phyloP scores from a whole-genome alignment of 2,888 invertebrate genomes.

The Cactoblastis cactorum region DNA sequence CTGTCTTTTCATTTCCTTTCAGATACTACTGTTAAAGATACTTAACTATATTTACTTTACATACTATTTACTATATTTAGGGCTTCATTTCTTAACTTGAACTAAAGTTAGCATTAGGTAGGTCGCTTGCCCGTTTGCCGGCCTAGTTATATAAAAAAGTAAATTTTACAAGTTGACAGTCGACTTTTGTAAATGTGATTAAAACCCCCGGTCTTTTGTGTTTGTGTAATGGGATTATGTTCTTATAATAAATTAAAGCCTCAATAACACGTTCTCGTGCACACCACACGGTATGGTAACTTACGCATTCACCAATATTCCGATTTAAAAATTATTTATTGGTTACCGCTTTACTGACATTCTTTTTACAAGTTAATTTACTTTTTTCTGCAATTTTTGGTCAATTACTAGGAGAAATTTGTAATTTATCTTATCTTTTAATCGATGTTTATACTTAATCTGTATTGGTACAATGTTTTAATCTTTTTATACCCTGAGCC shows the following conservation, averaged over 20 bases:
- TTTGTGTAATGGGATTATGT: neutral
- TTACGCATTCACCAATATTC: no score
- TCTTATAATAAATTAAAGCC: slow-evolving; percentile 1
- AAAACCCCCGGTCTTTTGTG: neutral
- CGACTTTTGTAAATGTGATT: neutral
- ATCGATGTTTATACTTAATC: neutral
- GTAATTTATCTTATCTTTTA: slow-evolving; percentile 12
- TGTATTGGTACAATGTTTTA: neutral
- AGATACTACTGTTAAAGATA: no score
- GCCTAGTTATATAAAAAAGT: no score
- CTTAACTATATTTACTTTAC: no score
- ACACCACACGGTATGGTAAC: neutral
- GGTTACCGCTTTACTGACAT: neutral
- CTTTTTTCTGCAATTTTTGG: neutral
- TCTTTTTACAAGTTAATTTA: neutral
- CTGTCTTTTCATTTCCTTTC: no score
- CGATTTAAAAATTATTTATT: neutral
- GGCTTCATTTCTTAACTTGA: no score
- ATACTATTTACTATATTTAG: no score
- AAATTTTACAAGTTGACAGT: neutral
- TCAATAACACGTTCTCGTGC: neutral
- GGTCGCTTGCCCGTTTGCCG: no score
- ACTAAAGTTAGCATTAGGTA: no score
- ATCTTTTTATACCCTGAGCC: neutral
- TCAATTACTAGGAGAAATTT: neutral